Percentiles rank a stretch among this genome's conserved stretches.
Conservation (phyloP, 1,140 invertebrate genomes). For the Acromyrmex heyeri region DNA sequence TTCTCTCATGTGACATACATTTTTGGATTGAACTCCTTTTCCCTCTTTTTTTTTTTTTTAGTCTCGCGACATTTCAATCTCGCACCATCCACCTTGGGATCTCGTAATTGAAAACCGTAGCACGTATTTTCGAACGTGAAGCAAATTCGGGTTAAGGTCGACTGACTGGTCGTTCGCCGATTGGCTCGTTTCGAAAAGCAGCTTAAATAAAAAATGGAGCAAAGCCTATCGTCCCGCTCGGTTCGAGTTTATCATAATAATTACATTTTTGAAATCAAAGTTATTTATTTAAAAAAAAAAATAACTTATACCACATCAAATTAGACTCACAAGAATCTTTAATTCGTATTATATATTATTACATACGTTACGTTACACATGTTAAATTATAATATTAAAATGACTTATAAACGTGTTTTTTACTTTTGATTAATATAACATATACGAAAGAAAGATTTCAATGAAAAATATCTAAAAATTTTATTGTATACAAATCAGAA, state of each 20-base stretch:
- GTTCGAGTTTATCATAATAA: neutral
- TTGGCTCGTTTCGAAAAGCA: constrained; percentile 41
- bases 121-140: constrained; percentile 70
- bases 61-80: constrained; percentile 9
- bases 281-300: no score
- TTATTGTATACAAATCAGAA: no score
- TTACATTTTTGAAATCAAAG: neutral
- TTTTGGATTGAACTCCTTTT: neutral
- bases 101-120: constrained; percentile 56
- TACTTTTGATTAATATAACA: neutral
- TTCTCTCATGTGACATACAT: constrained; percentile 1
- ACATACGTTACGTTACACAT: no score
- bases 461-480: no score
- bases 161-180: constrained; percentile 43
- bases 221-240: neutral
- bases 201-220: constrained; percentile 57
- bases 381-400: no score
- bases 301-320: no score
- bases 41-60: constrained; percentile 18
- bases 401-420: no score
- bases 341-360: neutral
- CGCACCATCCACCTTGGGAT: neutral
- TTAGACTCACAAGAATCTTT: neutral
- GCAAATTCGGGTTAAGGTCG: constrained; percentile 79
- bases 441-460: no score